Base-by-base conservation (phyloP, 2,888 invertebrate genomes). In the Thalpophila matura region DNA sequence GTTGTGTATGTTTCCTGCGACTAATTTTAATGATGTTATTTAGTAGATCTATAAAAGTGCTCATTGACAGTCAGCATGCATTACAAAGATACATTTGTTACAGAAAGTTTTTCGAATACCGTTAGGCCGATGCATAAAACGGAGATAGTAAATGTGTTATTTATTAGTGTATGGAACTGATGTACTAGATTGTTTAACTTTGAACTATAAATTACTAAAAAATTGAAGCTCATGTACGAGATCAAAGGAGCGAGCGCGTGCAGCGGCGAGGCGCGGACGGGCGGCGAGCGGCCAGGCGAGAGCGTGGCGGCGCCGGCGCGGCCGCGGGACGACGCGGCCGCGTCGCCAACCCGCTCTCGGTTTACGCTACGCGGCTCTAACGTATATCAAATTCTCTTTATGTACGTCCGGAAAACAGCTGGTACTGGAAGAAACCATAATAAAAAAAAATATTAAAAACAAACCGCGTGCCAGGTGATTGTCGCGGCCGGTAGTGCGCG, bases 331-430 rank as follows among this genome's bases (percentile, higher is more conserved):
- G n/a, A n/a, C 76, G 66, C 74, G 65, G 73, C 81, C 82, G 80
- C 71, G 65, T 66, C 79, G 77, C 79, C 80, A 59, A 77, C 81
- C 82, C 86, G 81, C 83, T 81, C 84, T 81, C 86, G 76, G 79
- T 80, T 84, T 86, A 88, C 83, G 86, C 82, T 85, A 90, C 85
- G 87, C 87, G 87, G 85, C 83, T 87, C 81, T 89, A 89, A 90
- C 77, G 85, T 82, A 86, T 86, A 88, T 84, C 77, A 86, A 88
- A 87, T 85, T 85, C 85, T 84, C 82, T 91, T 95, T 96, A 96
- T 87, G 95, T 94, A 95, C 96, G 95, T 93, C 96, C 96, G 93
- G 96, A 95, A 95, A 96, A 96, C 94, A 96, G 96, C 95, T 96
- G 96, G 91, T 95, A 95, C 96, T 96, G 96, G 89, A 96, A 96